Percentiles rank a stretch among this genome's conserved stretches.
Evolutionary conservation across 92 coral and sea anemone species (phyloP).

Genomic region (Virgularia gustaviana): DNA sequence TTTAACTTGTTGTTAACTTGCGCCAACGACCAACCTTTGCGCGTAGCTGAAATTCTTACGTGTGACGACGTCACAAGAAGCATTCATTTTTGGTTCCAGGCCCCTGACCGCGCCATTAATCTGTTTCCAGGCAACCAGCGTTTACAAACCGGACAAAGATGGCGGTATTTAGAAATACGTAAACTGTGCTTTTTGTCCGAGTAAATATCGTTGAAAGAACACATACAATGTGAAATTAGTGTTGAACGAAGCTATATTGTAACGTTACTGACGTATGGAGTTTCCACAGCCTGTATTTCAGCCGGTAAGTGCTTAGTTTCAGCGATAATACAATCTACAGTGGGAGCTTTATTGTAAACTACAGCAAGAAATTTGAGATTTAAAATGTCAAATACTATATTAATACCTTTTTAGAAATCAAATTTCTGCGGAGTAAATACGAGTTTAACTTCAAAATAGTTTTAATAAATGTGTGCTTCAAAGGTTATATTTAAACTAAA

Average conservation of each 20-base stretch:
- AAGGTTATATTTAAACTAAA: too few relatives aligned
- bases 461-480: neutral
- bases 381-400: neutral
- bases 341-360: neutral
- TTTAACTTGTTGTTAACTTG: too few relatives aligned
- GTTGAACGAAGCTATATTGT: neutral
- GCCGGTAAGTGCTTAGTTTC: constrained; percentile 24
- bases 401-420: neutral
- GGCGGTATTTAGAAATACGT: constrained; percentile 18
- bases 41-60: too few relatives aligned
- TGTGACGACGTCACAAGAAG: too few relatives aligned
- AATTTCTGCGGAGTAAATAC: neutral
- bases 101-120: neutral
- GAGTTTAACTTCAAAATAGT: neutral
- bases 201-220: neutral
- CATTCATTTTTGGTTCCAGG: too few relatives aligned
- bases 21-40: too few relatives aligned
- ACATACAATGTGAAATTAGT: constrained; percentile 4
- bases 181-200: neutral
- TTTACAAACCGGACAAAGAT: constrained; percentile 12
- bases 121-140: constrained; percentile 17
- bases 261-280: neutral
- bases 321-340: neutral
- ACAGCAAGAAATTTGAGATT: neutral
- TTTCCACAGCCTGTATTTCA: constrained; percentile 9